A percentile compares a stretch with the other conserved stretches of the same genome.
These are phyloP conservation scores for Orchesella flavescens DNA, from an alignment of 2,888 invertebrate species.

Conservation along the genomic window DNA sequence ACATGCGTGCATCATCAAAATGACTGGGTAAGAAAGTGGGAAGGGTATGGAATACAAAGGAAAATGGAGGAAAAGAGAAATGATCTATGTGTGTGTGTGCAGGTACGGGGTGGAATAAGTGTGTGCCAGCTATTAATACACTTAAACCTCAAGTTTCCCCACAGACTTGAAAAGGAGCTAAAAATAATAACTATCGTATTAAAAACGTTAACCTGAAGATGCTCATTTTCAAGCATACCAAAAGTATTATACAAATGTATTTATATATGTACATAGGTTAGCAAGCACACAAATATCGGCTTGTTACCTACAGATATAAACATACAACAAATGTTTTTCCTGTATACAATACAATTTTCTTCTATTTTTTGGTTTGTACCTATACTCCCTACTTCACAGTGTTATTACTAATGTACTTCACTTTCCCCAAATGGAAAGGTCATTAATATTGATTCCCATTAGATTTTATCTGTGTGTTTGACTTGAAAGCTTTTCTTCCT, in stretches of 20 bases:
- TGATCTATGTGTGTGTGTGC: slow-evolving; percentile 1
- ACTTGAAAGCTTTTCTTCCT: slow-evolving; percentile 65
- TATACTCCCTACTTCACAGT: neutral
- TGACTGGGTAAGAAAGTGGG: neutral
- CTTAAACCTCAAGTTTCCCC: slow-evolving; percentile 32
- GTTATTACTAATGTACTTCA: slow-evolving; percentile 43
- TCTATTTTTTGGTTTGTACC: neutral
- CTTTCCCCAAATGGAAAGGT: slow-evolving; percentile 65
- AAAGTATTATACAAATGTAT: no score
- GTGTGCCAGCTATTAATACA: slow-evolving; percentile 51
- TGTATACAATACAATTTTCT: neutral
- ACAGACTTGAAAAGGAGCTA: slow-evolving; percentile 34
- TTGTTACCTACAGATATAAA: neutral
- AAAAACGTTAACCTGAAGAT: neutral
- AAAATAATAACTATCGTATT: neutral
- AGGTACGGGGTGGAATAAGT: slow-evolving; percentile 8
- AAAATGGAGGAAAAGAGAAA: neutral
- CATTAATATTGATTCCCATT: slow-evolving; percentile 70
- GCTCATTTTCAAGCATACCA: neutral
- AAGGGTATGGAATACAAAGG: neutral
- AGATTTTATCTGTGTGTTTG: slow-evolving; percentile 68
- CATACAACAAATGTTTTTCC: neutral
- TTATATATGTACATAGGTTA: neutral
- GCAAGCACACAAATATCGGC: neutral
- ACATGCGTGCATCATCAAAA: slow-evolving; percentile 30